Conservation (phyloP, 2,888 invertebrate species). For the Acleris literana region DNA sequence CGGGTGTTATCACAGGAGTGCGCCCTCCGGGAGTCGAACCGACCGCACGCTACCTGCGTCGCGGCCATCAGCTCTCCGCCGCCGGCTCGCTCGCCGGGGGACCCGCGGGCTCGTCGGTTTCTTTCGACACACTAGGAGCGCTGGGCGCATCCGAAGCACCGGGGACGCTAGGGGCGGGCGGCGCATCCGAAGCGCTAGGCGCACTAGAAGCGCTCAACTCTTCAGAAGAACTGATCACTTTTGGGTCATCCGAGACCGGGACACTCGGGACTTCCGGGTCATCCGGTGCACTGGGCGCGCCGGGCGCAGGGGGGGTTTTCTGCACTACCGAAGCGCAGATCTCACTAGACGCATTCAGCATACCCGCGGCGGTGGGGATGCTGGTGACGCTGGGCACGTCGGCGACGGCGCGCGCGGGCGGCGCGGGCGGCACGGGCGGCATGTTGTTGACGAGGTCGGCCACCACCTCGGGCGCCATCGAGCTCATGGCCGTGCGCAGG, state of each 20-base stretch:
- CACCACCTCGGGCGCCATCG: conserved; percentile 58
- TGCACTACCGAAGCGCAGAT: too few species aligned
- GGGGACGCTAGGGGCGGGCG: neutral
- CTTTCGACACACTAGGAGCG: too few species aligned
- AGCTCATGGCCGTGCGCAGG: conserved; percentile 69
- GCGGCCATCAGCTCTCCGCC: conserved; percentile 36
- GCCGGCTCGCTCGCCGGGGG: neutral
- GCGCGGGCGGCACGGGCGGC: conserved; percentile 12
- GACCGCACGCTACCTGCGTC: neutral
- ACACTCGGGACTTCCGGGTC: neutral
- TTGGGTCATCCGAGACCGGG: neutral
- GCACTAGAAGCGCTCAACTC: too few species aligned
- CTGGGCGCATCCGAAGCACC: neutral
- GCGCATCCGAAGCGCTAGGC: too few species aligned
- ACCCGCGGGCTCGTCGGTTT: neutral
- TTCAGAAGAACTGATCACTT: neutral
- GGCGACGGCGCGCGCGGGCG: neutral
- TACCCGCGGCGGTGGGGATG: neutral
- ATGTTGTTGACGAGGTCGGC: conserved; percentile 54
- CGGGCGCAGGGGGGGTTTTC: neutral
- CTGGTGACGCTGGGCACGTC: neutral
- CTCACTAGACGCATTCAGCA: too few species aligned
- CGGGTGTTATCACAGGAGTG: neutral
- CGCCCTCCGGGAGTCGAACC: neutral
- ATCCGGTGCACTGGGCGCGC: neutral